A percentile compares a stretch with the other conserved stretches of the same genome.
phyloP scores from a whole-genome alignment of 2,113 vertebrate genomes.

The Ptychochromis oligacanthus region DNA sequence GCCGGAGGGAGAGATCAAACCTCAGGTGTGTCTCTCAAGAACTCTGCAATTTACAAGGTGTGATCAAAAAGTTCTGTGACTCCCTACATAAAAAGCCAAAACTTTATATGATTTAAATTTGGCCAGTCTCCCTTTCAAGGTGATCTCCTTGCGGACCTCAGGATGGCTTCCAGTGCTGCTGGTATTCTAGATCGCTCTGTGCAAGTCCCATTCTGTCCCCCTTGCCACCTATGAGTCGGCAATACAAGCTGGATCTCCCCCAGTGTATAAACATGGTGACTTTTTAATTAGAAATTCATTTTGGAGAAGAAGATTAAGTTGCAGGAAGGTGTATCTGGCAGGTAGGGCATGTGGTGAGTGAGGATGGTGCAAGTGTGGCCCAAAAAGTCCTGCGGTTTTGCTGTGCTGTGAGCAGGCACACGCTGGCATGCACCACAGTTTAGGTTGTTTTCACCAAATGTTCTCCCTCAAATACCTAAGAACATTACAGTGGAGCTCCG shows the following conservation, averaged over 20 bases:
- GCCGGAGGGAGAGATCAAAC: conserved; percentile 85
- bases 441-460: not conserved
- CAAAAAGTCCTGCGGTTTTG: too few relatives aligned
- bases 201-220: not conserved
- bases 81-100: not conserved
- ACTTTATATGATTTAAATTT: not conserved
- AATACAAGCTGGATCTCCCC: not conserved
- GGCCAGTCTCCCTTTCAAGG: not conserved
- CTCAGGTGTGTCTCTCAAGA: conserved; percentile 73
- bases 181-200: not conserved
- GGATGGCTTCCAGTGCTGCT: not conserved
- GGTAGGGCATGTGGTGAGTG: too few relatives aligned
- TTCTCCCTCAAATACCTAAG: not conserved
- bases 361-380: too few relatives aligned
- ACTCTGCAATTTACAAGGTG: not conserved
- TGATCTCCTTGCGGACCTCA: not conserved
- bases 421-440: too few relatives aligned
- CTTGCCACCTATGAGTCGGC: not conserved
- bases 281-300: not conserved
- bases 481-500: not conserved
- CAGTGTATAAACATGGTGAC: not conserved
- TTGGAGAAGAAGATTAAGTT: too few relatives aligned
- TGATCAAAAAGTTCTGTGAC: not conserved
- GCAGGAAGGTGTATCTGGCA: too few relatives aligned
- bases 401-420: too few relatives aligned